Percentiles rank a stretch among this genome's conserved stretches.
phyloP scores from a whole-genome alignment of 2,113 vertebrate species.

The Psephotus haematonotus region DNA sequence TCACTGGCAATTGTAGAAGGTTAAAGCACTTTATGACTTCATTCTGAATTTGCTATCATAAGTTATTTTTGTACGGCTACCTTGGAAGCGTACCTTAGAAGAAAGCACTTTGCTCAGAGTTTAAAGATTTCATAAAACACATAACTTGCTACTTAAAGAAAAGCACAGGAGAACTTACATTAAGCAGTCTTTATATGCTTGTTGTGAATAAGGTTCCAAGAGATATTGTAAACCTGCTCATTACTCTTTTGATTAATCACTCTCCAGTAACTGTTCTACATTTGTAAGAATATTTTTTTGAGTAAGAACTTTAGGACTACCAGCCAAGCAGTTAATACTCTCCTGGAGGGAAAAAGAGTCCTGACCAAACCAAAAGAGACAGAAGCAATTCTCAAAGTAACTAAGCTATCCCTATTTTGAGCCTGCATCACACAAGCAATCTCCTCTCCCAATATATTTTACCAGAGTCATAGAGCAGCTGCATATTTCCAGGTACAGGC shows the following conservation, averaged over 20 bases:
- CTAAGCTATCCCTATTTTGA: not conserved
- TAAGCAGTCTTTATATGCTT: not conserved
- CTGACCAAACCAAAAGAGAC: not conserved
- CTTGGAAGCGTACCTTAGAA: not conserved
- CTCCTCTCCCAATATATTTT: not conserved
- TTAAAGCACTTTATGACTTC: constrained; percentile 59
- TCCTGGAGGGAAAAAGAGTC: not conserved
- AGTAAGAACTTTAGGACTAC: not conserved
- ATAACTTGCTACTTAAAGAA: not conserved
- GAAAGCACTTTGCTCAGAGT: not conserved
- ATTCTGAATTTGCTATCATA: constrained; percentile 40
- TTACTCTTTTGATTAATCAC: not conserved
- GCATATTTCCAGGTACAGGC: not conserved
- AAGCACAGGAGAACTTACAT: not conserved
- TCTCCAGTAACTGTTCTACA: not conserved
- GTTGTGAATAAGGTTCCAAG: not conserved
- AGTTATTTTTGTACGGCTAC: constrained; percentile 44
- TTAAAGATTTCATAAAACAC: not conserved
- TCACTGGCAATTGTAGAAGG: constrained; percentile 59
- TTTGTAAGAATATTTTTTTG: not conserved
- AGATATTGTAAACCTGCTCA: not conserved
- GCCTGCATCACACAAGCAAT: not conserved
- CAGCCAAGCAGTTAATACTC: not conserved
- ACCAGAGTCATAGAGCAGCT: not conserved
- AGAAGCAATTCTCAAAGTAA: not conserved